Evolutionary conservation across 92 coral and sea anemone genomes (phyloP).

Genomic region (Bergia sp.): DNA sequence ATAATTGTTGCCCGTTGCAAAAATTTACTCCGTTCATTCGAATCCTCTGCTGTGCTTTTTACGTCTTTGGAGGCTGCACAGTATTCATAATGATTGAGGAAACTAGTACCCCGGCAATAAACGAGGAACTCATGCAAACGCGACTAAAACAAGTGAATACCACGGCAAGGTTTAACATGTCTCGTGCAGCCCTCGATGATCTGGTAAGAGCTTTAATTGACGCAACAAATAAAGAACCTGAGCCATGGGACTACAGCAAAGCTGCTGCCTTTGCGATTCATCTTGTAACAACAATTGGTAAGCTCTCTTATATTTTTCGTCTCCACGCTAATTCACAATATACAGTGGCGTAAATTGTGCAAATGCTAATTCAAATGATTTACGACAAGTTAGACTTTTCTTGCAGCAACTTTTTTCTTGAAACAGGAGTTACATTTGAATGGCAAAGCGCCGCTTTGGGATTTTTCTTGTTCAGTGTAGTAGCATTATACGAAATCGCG

Average conservation of each 20-base stretch:
- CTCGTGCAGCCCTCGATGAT: not conserved
- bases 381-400: no score
- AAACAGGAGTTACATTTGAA: no score
- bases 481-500: no score
- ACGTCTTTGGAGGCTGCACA: conserved; percentile 8
- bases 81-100: not conserved
- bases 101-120: not conserved
- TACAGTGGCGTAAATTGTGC: no score
- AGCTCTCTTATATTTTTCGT: no score
- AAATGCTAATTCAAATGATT: no score
- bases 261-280: conserved; percentile 28
- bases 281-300: conserved; percentile 4
- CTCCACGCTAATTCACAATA: no score
- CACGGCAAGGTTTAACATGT: conserved; percentile 21
- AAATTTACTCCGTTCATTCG: not conserved
- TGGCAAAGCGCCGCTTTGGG: no score
- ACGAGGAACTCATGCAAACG: not conserved
- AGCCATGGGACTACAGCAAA: conserved; percentile 10
- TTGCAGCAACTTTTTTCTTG: no score
- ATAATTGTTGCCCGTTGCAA: not conserved
- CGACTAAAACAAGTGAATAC: not conserved
- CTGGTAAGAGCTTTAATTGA: not conserved
- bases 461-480: no score
- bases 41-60: not conserved
- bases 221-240: not conserved